phyloP scores from a whole-genome alignment of 2,888 invertebrate genomes.

The Ormyrus rosae region DNA sequence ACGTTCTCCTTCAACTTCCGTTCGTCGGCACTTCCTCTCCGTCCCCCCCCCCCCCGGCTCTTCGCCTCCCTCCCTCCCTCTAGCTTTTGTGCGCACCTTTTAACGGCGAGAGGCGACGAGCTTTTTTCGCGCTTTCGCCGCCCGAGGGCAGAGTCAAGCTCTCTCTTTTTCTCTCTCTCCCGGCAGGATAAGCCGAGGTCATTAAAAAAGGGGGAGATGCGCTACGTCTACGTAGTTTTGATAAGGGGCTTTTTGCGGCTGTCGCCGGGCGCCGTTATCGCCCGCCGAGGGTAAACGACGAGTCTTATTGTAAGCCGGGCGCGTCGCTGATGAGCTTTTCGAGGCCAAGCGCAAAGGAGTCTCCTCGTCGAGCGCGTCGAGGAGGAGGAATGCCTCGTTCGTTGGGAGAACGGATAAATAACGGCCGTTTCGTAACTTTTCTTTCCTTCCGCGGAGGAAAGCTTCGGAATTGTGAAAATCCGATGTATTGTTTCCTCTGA shows the following conservation, averaged over 20 bases:
- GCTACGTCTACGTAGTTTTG: background rate
- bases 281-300: too few species aligned
- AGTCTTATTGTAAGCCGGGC: too few species aligned
- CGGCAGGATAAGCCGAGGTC: background rate
- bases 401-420: too few species aligned
- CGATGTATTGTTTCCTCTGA: too few species aligned
- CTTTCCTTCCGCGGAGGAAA: too few species aligned
- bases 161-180: background rate
- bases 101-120: background rate
- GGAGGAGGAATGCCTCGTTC: too few species aligned
- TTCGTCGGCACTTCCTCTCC: constrained; percentile 61
- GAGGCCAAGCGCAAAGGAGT: too few species aligned
- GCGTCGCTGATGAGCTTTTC: too few species aligned
- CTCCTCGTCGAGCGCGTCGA: too few species aligned
- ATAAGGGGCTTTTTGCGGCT: constrained; percentile 1
- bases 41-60: constrained; percentile 27
- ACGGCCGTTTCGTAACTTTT: too few species aligned
- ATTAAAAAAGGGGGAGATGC: constrained; percentile 15
- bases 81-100: constrained; percentile 32
- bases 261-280: background rate
- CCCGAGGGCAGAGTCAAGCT: background rate
- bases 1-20: constrained; percentile 63
- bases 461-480: too few species aligned
- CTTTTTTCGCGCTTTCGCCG: background rate
- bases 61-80: constrained; percentile 40